Percentiles rank a stretch among this genome's conserved stretches.
phyloP scores from a whole-genome alignment of 2,113 vertebrate genomes.

The Poecilia latipinna region DNA sequence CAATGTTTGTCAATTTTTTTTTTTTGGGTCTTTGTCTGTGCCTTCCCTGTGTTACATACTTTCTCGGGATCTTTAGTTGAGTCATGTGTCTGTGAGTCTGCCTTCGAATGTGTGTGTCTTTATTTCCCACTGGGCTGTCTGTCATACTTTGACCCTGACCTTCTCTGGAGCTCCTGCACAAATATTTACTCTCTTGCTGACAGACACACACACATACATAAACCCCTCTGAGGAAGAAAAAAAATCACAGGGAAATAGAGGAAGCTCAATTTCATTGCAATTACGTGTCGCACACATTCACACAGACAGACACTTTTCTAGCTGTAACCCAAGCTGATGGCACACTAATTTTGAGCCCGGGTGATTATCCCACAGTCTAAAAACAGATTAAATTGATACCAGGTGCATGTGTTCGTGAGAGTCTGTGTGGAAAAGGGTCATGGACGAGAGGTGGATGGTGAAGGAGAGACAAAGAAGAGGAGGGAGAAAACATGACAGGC shows the following conservation, averaged over 20 bases:
- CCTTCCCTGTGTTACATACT: constrained; percentile 20
- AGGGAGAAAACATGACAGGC: constrained; percentile 53
- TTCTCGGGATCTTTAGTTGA: constrained; percentile 38
- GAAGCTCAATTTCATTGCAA: constrained; percentile 63
- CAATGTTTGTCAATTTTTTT: constrained; percentile 11
- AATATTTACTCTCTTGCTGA: constrained; percentile 77
- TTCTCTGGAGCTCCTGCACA: constrained; percentile 77
- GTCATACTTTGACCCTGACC: constrained; percentile 80
- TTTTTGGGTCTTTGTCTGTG: constrained; percentile 6
- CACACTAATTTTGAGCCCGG: constrained; percentile 68
- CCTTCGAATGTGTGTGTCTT: constrained; percentile 60
- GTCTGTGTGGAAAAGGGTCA: constrained; percentile 55
- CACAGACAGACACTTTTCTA: constrained; percentile 41
- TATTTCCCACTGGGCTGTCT: constrained; percentile 76
- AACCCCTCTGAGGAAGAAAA: constrained; percentile 17
- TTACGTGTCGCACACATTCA: constrained; percentile 58
- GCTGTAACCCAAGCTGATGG: constrained; percentile 71
- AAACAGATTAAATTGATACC: constrained; percentile 77
- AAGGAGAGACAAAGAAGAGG: constrained; percentile 13
- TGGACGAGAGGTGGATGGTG: constrained; percentile 44
- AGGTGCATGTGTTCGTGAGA: constrained; percentile 69
- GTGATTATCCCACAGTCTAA: constrained; percentile 70
- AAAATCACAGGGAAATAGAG: constrained; percentile 19
- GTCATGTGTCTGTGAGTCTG: constrained; percentile 21
- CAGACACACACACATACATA: constrained; percentile 51